Conservation (phyloP, 2,888 invertebrate species). For the Sesamia inferens region DNA sequence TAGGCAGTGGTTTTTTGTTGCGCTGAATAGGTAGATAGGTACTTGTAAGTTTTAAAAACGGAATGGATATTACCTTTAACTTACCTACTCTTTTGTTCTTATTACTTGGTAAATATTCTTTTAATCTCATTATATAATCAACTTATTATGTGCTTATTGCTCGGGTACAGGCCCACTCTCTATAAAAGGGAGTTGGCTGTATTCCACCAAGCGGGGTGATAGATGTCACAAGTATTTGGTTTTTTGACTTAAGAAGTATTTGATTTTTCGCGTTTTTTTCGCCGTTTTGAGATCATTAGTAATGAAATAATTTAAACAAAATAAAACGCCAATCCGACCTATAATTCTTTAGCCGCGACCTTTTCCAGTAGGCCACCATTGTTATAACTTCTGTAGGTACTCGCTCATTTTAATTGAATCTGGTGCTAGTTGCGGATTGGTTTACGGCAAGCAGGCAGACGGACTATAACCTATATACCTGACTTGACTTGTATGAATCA, state of each 20-base stretch:
- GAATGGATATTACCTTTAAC: background rate
- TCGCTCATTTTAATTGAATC: background rate
- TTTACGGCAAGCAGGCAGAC: background rate
- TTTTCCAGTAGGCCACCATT: background rate
- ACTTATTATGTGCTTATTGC: background rate
- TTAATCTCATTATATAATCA: background rate
- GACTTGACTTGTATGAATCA: background rate
- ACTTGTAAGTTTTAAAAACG: slow-evolving; percentile 14
- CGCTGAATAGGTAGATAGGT: slow-evolving; percentile 6
- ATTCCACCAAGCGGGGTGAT: background rate
- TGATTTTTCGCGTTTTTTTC: background rate
- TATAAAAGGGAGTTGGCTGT: background rate
- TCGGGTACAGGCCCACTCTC: background rate
- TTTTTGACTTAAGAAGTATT: too few species aligned
- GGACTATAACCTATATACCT: background rate
- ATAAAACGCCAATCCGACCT: background rate
- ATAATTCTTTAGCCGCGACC: background rate
- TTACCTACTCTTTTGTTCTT: slow-evolving; percentile 7
- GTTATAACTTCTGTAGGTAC: background rate
- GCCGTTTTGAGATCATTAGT: too few species aligned
- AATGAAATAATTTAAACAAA: background rate
- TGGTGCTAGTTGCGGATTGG: background rate
- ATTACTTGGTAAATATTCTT: background rate
- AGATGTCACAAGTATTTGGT: background rate
- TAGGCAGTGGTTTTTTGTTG: slow-evolving; percentile 11